A percentile compares a stretch with the other conserved stretches of the same genome.
Conservation (phyloP, 2,113 vertebrate species). For the Rhodinocichla rosea region DNA sequence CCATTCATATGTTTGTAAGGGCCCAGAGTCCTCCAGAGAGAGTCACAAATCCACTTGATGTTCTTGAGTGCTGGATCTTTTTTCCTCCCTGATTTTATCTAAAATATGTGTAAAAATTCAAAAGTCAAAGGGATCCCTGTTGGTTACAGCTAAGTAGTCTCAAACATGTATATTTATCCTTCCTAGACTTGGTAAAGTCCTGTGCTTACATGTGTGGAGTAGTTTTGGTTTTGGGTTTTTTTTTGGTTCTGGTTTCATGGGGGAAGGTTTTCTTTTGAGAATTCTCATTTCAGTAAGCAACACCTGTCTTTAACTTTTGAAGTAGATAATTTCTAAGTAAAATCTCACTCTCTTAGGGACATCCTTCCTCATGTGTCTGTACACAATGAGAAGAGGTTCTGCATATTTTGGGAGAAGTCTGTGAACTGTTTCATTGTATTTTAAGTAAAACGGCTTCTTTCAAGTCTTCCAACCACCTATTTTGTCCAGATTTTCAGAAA, state of each 20-base stretch:
- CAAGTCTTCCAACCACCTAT: neutral
- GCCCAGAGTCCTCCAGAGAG: conserved; percentile 18
- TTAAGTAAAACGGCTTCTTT: neutral
- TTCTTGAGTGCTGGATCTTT: conserved; percentile 40
- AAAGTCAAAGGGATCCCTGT: conserved; percentile 38
- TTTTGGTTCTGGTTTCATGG: neutral
- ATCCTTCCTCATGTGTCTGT: neutral
- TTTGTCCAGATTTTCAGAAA: neutral
- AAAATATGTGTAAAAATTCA: conserved; percentile 58
- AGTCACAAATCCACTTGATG: conserved; percentile 53
- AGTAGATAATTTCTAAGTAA: neutral
- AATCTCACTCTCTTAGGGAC: neutral
- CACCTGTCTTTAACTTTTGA: neutral
- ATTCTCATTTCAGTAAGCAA: neutral
- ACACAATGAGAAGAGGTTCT: neutral
- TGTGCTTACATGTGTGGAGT: neutral
- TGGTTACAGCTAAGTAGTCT: conserved; percentile 9
- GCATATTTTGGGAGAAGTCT: neutral
- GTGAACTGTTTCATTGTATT: neutral
- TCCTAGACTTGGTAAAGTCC: neutral
- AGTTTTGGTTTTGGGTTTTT: neutral
- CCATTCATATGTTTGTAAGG: conserved; percentile 39
- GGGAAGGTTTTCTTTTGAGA: neutral
- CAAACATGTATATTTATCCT: neutral
- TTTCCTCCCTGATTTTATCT: conserved; percentile 36